Conservation (phyloP, 2,113 vertebrate species). For the Plestiodon gilberti region DNA sequence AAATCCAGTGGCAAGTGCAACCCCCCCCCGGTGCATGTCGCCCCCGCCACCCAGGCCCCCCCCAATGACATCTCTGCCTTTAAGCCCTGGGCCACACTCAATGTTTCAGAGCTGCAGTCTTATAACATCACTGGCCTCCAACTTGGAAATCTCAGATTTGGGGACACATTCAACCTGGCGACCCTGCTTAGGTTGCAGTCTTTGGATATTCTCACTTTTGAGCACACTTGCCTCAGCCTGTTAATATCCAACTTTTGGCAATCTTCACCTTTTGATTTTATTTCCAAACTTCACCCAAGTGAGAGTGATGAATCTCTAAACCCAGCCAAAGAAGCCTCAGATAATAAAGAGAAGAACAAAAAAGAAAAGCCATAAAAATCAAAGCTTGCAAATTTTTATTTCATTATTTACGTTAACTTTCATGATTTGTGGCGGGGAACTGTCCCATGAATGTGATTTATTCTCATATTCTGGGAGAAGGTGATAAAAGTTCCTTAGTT, state of each 20-base stretch:
- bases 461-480: conserved; percentile 4
- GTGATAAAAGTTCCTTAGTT: conserved; percentile 31
- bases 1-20: too few species aligned
- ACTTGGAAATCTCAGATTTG: too few species aligned
- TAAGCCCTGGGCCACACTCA: too few species aligned
- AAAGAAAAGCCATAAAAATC: background rate
- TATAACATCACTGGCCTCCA: too few species aligned
- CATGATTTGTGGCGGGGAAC: conserved; percentile 23
- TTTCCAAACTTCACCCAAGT: background rate
- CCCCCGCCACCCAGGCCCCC: too few species aligned
- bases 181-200: too few species aligned
- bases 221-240: background rate
- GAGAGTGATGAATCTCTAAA: background rate
- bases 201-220: background rate
- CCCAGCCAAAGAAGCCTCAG: background rate
- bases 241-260: background rate
- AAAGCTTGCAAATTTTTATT: conserved; percentile 26
- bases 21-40: too few species aligned
- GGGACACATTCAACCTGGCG: too few species aligned
- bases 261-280: background rate
- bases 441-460: conserved; percentile 39
- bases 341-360: conserved; percentile 5
- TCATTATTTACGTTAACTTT: conserved; percentile 23
- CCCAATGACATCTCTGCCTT: too few species aligned
- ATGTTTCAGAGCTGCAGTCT: too few species aligned